Evolutionary conservation across 2,888 invertebrate genomes (phyloP), one percentile per base, ranked within the genome.

Genomic region (Xestia rhomboidea): DNA sequence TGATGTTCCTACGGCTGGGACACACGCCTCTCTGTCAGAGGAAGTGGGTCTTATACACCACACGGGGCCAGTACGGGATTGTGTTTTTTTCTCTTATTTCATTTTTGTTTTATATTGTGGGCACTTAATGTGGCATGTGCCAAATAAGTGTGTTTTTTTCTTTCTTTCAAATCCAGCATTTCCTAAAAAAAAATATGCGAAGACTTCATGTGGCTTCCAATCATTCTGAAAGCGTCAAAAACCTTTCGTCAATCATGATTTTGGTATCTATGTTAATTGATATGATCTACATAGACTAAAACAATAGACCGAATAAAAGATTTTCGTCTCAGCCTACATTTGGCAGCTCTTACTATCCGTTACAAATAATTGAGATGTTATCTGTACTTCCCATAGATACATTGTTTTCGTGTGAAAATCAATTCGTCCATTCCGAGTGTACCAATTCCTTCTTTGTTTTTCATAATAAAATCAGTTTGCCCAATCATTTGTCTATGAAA

Each of bases 291-390:
- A 63, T 51, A 15, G 11, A 2, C 3, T 72, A 70, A 81, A 79
- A 85, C 87, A 81, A 87, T 84, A 75, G 69, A 1, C 15, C 10
- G 60, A 66, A 34, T 71, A 60, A 18, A 38, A 68, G 49, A 38
- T 77, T 71, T 71, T 68, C 8, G 8, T 60, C 41, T n/a, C 81
- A 73, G 69, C 77, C 79, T 85, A 82, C 83, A 83, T 81, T 82
- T 87, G 77, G 67, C 67, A 69, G 60, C 76, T 83, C 76, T 78
- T 87, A 83, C 84, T 57, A 80, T 81, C 83, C 79, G 84, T 89
- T 87, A 87, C 82, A 81, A 86, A 84, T 85, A 85, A 88, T 87
- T 87, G 81, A 69, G 90, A 91, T 90, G 27, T 51, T 89, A 91
- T 92, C 91, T 67, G 2, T 72, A 46, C 41, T 89, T 90, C 89